Evolutionary conservation across 2,113 vertebrate species (phyloP).

Genomic region (Hippocampus zosterae): DNA sequence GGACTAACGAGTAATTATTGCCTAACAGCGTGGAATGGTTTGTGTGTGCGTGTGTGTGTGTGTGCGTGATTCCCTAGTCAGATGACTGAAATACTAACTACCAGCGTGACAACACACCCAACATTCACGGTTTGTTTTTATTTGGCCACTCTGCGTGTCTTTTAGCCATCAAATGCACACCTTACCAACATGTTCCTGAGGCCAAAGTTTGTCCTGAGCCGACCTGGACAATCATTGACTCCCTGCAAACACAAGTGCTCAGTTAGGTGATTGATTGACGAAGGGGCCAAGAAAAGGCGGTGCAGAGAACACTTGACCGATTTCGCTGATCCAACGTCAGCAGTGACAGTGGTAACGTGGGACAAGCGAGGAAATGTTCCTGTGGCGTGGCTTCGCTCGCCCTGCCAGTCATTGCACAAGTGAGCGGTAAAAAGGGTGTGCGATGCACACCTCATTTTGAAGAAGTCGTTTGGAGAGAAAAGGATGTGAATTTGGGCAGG

Average conservation of each 20-base stretch:
- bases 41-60: not conserved
- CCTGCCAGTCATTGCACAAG: slow-evolving; percentile 45
- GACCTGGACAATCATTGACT: slow-evolving; percentile 56
- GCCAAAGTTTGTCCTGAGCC: slow-evolving; percentile 38
- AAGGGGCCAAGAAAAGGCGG: not conserved
- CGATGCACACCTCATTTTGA: not conserved
- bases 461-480: not conserved
- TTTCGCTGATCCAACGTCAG: not conserved
- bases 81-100: slow-evolving; percentile 42
- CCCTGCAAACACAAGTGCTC: slow-evolving; percentile 17
- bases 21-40: not conserved
- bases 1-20: slow-evolving; percentile 13
- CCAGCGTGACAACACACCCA: slow-evolving; percentile 43
- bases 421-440: slow-evolving; percentile 2
- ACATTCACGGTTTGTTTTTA: slow-evolving; percentile 26
- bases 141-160: slow-evolving; percentile 5
- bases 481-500: not conserved
- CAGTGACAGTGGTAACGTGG: not conserved
- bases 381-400: slow-evolving; percentile 40
- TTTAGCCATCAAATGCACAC: not conserved
- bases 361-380: slow-evolving; percentile 42
- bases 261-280: slow-evolving; percentile 10
- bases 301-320: not conserved
- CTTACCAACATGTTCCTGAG: not conserved
- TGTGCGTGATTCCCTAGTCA: slow-evolving; percentile 8